Percentiles rank a stretch among this genome's conserved stretches.
phyloP scores from a whole-genome alignment of 2,113 vertebrate species.

The Turnix velox region DNA sequence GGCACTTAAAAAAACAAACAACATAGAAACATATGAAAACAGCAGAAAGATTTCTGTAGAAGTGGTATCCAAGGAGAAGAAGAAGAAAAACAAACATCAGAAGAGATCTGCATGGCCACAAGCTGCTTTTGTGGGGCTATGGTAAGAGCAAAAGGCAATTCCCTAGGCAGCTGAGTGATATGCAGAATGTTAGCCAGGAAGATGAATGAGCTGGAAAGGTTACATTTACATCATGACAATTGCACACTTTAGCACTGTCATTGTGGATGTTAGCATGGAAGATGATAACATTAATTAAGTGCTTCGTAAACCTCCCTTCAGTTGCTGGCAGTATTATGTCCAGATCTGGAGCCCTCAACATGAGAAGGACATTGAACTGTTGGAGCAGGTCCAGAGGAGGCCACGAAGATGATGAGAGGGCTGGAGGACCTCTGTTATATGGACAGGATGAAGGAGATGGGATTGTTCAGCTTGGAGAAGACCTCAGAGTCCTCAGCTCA shows the following conservation, averaged over 20 bases:
- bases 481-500: no score
- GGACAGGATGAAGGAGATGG: no score
- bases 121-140: background rate
- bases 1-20: constrained; percentile 78
- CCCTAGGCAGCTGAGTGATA: constrained; percentile 32
- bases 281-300: constrained; percentile 37
- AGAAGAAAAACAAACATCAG: background rate
- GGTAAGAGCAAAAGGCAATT: background rate
- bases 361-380: no score
- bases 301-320: constrained; percentile 10
- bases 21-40: background rate
- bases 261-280: constrained; percentile 10
- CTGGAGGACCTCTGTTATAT: no score
- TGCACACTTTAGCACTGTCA: background rate
- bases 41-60: background rate
- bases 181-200: background rate
- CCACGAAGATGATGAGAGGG: no score
- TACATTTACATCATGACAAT: constrained; percentile 24
- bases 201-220: constrained; percentile 41
- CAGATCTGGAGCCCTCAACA: no score
- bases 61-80: background rate
- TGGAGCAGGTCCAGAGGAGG: no score
- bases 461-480: no score
- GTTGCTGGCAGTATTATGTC: constrained; percentile 28
- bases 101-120: background rate